Base-by-base conservation (phyloP, 2,113 vertebrate species). In the Ailurus styani region DNA sequence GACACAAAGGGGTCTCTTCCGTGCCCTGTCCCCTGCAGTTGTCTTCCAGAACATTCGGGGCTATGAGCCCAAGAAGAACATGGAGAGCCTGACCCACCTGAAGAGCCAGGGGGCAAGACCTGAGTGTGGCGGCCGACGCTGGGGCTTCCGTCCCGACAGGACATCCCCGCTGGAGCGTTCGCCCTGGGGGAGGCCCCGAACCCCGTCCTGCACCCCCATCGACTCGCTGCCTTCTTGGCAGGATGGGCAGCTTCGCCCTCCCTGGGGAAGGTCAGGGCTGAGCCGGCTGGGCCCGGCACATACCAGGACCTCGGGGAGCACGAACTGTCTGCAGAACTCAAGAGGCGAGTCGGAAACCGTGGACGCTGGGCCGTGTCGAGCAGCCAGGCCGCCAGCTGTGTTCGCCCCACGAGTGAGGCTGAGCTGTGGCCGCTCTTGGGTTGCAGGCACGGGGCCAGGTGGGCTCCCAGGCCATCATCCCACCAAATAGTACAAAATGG, bases 11-110 rank as follows among this genome's bases (percentile, higher is more conserved):
- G 3, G 70, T 23, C 42, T 64, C 72, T 89, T 62, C 75, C 3
- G 10, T 23, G 52, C 84, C 90, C 85, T 55, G 37, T 66, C 72
- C 50, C 27, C n/a, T 29, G 54, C 7, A 27, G 73, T 0, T 70
- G 66, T 81, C 83, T 91, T 89, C 78, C 83, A 90, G 79, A 91
- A 93, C 78, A 72, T 60, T 31, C 2, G 12, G 93, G 90, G 96
- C 62, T 15, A 52, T 79, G 27, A 17, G 89, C 90, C n/a, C 20
- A 62, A 84, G 82, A 91, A 73, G 91, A 77, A 55, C 82, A 55
- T 5, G 12, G 50, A 4, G 66, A 90, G 21, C 13, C 10, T 64
- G 95, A 93, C 86, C 97, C 96, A 40, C 50, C 86, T 54, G 87
- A 27, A 27, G 47, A 68, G 62, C 17, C 0, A 4, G 13, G 2